Percentiles rank a stretch among this genome's conserved stretches.
phyloP scores from a whole-genome alignment of 2,113 vertebrate species.

The Cololabis saira region DNA sequence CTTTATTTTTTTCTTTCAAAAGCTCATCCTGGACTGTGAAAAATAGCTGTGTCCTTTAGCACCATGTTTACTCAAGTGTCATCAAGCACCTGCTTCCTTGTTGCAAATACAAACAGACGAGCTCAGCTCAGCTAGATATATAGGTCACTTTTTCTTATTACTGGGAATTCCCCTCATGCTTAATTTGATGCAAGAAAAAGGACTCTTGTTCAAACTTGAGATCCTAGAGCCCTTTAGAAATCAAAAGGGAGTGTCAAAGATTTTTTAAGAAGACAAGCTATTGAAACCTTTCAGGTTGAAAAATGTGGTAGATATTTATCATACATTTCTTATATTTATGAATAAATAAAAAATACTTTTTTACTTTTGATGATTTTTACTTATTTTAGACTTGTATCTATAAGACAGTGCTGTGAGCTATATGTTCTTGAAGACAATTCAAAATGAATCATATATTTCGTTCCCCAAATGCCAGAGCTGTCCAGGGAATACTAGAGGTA shows the following conservation, averaged over 20 bases:
- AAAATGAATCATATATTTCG: conserved; percentile 10
- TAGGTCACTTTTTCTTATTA: background rate
- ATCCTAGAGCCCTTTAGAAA: too few species aligned
- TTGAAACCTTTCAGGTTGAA: too few species aligned
- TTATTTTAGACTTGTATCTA: too few species aligned
- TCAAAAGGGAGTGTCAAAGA: too few species aligned
- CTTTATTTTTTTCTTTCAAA: background rate
- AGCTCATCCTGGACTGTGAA: background rate
- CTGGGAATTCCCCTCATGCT: background rate
- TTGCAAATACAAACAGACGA: conserved; percentile 10
- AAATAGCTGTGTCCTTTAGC: background rate
- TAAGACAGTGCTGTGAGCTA: background rate
- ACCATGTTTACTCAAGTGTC: background rate
- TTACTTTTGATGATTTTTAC: too few species aligned
- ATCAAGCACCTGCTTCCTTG: conserved; percentile 1
- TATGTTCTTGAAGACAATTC: background rate
- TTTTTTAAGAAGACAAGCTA: too few species aligned
- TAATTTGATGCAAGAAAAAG: too few species aligned
- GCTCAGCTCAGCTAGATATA: background rate
- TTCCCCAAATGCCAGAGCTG: conserved; percentile 28
- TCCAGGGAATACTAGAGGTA: conserved; percentile 69
- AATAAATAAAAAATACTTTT: too few species aligned
- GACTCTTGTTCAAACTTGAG: too few species aligned
- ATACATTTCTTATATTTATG: too few species aligned
- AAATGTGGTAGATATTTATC: too few species aligned